A percentile compares a stretch with the other conserved stretches of the same genome.
phyloP scores from a whole-genome alignment of 2,888 invertebrate genomes.

The Anarsia innoxiella region DNA sequence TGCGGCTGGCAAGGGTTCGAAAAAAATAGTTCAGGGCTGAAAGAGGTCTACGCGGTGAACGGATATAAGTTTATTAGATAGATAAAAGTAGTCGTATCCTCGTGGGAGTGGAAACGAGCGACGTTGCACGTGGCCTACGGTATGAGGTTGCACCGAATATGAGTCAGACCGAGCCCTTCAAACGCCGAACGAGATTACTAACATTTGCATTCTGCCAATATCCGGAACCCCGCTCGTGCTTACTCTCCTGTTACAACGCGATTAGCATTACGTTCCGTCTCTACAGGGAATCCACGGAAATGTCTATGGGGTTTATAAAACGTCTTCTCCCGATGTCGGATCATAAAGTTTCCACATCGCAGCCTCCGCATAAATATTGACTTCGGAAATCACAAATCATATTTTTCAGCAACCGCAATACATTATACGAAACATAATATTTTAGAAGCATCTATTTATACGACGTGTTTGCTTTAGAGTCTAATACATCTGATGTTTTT shows the following conservation, averaged over 20 bases:
- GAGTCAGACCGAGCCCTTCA: constrained; percentile 31
- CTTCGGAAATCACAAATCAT: constrained; percentile 5
- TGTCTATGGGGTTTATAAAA: constrained; percentile 8
- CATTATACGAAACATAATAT: constrained; percentile 10
- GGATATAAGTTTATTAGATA: too few species aligned
- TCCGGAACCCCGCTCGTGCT: constrained; percentile 31
- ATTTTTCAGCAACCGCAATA: constrained; percentile 7
- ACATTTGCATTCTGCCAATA: constrained; percentile 51
- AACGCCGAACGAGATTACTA: constrained; percentile 33
- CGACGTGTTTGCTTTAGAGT: constrained; percentile 3
- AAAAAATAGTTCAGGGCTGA: too few species aligned
- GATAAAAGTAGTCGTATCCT: too few species aligned
- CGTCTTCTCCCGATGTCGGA: constrained; percentile 4
- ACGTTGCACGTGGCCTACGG: constrained; percentile 26
- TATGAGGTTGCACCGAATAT: constrained; percentile 24
- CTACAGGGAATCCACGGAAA: constrained; percentile 21
- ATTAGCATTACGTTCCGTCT: constrained; percentile 40
- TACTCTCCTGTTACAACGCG: constrained; percentile 39
- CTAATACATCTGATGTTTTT: constrained; percentile 1
- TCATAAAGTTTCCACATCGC: constrained; percentile 10
- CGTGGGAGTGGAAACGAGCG: constrained; percentile 24
- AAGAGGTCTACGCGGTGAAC: too few species aligned
- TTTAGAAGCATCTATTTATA: constrained; percentile 4
- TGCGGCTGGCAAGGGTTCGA: too few species aligned
- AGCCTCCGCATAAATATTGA: constrained; percentile 7